A percentile compares a stretch with the other conserved stretches of the same genome.
phyloP scores from a whole-genome alignment of 1,140 invertebrate species.

The Meloidogyne exigua region DNA sequence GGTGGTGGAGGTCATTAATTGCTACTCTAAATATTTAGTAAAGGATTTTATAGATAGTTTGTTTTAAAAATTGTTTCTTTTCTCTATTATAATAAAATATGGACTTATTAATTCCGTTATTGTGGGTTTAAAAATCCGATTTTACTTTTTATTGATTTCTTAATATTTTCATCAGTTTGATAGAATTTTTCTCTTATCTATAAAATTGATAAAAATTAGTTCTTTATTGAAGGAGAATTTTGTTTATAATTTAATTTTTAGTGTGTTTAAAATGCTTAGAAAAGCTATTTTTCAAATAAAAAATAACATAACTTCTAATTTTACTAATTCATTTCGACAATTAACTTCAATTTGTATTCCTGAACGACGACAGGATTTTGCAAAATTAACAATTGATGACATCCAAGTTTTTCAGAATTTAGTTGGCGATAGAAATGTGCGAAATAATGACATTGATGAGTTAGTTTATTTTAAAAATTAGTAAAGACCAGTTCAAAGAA shows the following conservation, averaged over 20 bases:
- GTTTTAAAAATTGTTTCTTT: background rate
- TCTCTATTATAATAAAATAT: background rate
- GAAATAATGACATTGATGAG: constrained; percentile 75
- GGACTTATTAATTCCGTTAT: background rate
- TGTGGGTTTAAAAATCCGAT: background rate
- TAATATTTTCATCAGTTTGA: background rate
- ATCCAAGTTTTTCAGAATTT: constrained; percentile 38
- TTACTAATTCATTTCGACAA: background rate
- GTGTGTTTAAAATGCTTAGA: background rate
- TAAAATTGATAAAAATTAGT: background rate
- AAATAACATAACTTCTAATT: background rate
- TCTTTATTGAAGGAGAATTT: too few species aligned
- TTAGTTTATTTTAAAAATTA: background rate
- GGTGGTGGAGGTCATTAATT: background rate
- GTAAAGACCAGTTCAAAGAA: too few species aligned
- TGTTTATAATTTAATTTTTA: background rate
- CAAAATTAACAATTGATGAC: constrained; percentile 31
- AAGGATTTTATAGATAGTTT: background rate
- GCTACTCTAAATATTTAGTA: too few species aligned
- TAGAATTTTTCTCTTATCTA: background rate
- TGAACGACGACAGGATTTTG: constrained; percentile 18
- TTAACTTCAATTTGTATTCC: background rate
- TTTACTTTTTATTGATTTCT: background rate
- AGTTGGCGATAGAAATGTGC: constrained; percentile 37
- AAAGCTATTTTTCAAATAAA: background rate